Percentiles rank a stretch among this genome's conserved stretches.
Evolutionary conservation across 2,797 vertebrate species (phyloP).

Genomic region (Acrossocheilus fasciatus): DNA sequence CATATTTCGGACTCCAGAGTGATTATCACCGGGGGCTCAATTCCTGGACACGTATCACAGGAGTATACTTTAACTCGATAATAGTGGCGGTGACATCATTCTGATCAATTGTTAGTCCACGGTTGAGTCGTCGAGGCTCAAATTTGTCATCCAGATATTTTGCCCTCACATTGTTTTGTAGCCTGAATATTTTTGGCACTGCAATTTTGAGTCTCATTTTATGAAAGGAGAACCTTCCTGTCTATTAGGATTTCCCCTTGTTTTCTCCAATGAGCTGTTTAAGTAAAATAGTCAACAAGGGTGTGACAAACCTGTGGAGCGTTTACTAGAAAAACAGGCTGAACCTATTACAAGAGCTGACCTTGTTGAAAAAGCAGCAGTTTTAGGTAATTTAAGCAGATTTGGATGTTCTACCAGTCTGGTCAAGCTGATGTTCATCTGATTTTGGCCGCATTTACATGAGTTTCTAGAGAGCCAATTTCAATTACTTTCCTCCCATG

Average conservation of each 20-base stretch:
- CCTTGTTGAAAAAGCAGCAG: background rate
- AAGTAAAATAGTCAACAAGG: constrained; percentile 65
- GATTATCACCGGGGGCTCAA: constrained; percentile 37
- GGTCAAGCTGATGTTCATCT: background rate
- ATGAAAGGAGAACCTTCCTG: constrained; percentile 77
- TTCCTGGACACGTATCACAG: constrained; percentile 35
- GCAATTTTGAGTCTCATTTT: constrained; percentile 68
- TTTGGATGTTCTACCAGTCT: background rate
- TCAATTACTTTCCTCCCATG: background rate
- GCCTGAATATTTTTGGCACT: constrained; percentile 73
- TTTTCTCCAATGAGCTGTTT: constrained; percentile 70
- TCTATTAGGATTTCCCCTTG: constrained; percentile 78
- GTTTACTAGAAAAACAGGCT: constrained; percentile 27
- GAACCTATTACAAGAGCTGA: background rate
- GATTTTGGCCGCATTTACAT: background rate
- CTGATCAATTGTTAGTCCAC: constrained; percentile 63
- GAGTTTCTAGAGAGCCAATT: background rate
- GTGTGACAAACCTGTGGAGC: constrained; percentile 29
- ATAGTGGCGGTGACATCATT: constrained; percentile 54
- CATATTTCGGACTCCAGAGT: constrained; percentile 62
- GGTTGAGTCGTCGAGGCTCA: constrained; percentile 54
- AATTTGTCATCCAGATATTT: constrained; percentile 64
- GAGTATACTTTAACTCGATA: background rate
- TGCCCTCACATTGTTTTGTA: constrained; percentile 70
- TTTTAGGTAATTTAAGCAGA: background rate